Percentiles rank a stretch among this genome's conserved stretches.
phyloP scores from a whole-genome alignment of 1,140 invertebrate genomes.

The Drosophila virilis region DNA sequence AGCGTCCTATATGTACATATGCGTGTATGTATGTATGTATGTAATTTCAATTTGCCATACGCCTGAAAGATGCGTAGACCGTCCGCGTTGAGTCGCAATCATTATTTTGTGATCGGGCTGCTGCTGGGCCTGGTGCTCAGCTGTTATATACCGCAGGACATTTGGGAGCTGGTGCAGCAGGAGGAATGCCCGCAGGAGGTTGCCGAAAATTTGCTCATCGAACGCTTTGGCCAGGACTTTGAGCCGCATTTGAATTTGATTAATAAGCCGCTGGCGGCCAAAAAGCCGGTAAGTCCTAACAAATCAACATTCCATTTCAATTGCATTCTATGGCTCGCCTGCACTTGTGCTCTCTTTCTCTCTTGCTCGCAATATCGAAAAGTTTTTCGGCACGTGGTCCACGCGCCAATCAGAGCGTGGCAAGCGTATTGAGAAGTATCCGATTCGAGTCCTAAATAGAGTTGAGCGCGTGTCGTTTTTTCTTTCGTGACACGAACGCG shows the following conservation, averaged over 20 bases:
- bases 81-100: conserved; percentile 71
- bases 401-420: conserved; percentile 24
- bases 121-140: conserved; percentile 74
- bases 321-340: not conserved
- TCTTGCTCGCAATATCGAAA: not conserved
- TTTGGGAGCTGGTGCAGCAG: conserved; percentile 76
- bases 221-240: conserved; percentile 81
- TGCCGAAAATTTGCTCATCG: conserved; percentile 72
- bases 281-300: conserved; percentile 75
- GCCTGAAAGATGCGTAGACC: conserved; percentile 77
- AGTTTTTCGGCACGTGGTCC: conserved; percentile 29
- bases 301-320: not conserved
- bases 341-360: not conserved
- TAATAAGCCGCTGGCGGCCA: conserved; percentile 83
- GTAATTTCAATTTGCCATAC: conserved; percentile 27
- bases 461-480: not conserved
- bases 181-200: conserved; percentile 80
- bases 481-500: not conserved
- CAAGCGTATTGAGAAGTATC: not conserved
- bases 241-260: conserved; percentile 83
- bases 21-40: conserved; percentile 13
- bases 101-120: conserved; percentile 81
- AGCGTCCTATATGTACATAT: conserved; percentile 32
- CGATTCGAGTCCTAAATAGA: conserved; percentile 4
- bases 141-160: conserved; percentile 72